phyloP scores from a whole-genome alignment of 2,113 vertebrate genomes.

The Ia io region DNA sequence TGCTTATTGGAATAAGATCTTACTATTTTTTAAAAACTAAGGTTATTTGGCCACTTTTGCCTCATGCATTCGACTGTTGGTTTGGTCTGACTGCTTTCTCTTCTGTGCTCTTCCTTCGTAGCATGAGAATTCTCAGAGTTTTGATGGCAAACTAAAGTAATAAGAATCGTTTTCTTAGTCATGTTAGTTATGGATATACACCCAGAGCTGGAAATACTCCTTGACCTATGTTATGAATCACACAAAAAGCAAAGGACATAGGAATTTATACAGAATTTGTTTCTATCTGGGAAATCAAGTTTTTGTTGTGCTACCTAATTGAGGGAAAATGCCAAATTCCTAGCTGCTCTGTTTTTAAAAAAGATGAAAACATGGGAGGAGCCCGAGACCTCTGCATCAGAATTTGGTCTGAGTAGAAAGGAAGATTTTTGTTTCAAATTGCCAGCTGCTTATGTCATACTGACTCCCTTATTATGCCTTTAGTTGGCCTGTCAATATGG shows the following conservation, averaged over 20 bases:
- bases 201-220: background rate
- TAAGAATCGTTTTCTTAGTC: conserved; percentile 3
- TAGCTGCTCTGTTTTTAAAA: conserved; percentile 59
- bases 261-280: conserved; percentile 18
- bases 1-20: conserved; percentile 1
- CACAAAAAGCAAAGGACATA: background rate
- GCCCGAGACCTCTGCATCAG: conserved; percentile 58
- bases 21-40: conserved; percentile 24
- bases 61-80: background rate
- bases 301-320: conserved; percentile 51
- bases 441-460: conserved; percentile 77
- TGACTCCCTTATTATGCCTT: conserved; percentile 77
- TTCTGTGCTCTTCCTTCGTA: conserved; percentile 5
- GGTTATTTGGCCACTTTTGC: background rate
- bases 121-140: conserved; percentile 33
- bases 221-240: conserved; percentile 3
- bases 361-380: conserved; percentile 59
- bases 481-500: conserved; percentile 78
- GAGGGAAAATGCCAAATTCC: conserved; percentile 38
- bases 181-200: background rate
- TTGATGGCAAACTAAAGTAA: conserved; percentile 27
- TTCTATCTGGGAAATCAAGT: conserved; percentile 17
- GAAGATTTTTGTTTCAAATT: conserved; percentile 78
- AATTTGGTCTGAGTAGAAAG: conserved; percentile 67
- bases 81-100: background rate